phyloP scores from a whole-genome alignment of 1,140 invertebrate species.

The Zaprionus nigranus region DNA sequence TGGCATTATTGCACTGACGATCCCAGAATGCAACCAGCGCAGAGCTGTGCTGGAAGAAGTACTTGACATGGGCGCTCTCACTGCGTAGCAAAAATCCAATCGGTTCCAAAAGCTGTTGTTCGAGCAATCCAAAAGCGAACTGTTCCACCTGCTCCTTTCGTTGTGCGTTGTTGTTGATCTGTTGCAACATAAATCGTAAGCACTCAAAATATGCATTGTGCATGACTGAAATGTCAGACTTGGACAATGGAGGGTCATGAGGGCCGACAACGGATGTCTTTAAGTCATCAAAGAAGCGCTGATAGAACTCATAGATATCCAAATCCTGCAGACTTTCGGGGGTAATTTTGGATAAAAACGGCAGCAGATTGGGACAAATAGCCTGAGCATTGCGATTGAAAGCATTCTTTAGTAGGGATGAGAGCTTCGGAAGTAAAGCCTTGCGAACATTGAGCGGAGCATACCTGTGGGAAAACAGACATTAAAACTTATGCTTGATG shows the following conservation, averaged over 20 bases:
- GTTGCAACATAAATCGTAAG: conserved; percentile 87
- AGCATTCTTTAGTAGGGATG: conserved; percentile 87
- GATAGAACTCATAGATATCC: conserved; percentile 86
- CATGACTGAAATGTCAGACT: conserved; percentile 87
- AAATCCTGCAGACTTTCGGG: conserved; percentile 81
- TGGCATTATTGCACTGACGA: conserved; percentile 79
- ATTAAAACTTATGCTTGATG: background rate
- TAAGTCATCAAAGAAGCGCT: conserved; percentile 89
- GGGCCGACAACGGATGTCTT: conserved; percentile 49
- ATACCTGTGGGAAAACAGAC: conserved; percentile 86
- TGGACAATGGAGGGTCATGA: conserved; percentile 60
- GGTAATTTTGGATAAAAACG: conserved; percentile 89
- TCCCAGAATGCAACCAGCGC: conserved; percentile 86
- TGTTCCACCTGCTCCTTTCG: conserved; percentile 21
- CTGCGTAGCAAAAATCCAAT: conserved; percentile 85
- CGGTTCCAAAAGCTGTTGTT: conserved; percentile 85
- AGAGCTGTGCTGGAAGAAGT: conserved; percentile 85
- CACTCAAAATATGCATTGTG: conserved; percentile 89
- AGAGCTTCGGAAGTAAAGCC: conserved; percentile 89
- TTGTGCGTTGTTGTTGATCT: conserved; percentile 61
- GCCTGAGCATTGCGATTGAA: conserved; percentile 90
- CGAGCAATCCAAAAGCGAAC: conserved; percentile 67
- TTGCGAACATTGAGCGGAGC: conserved; percentile 88
- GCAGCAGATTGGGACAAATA: conserved; percentile 90
- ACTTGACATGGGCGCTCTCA: conserved; percentile 77